Evolutionary conservation across 2,888 invertebrate genomes (phyloP).

Genomic region (Diadegma fenestrale): DNA sequence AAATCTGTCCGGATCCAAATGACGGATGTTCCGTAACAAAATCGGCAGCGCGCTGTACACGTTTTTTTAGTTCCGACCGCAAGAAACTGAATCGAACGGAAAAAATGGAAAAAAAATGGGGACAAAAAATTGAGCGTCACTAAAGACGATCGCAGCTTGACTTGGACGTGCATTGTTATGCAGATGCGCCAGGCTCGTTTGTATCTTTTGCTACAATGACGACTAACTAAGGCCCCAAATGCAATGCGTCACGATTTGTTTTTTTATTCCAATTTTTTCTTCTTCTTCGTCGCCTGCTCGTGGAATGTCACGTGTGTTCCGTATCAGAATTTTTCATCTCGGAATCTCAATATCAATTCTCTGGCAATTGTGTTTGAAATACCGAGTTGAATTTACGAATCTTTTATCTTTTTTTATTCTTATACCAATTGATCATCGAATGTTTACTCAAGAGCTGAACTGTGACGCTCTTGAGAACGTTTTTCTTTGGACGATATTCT

Average conservation of each 20-base stretch:
- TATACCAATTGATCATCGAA: conserved; percentile 22
- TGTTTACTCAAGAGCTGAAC: conserved; percentile 60
- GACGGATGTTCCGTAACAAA: conserved; percentile 79
- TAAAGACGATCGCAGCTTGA: conserved; percentile 75
- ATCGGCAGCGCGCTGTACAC: conserved; percentile 48
- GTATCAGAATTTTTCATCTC: conserved; percentile 62
- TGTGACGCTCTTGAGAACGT: neutral
- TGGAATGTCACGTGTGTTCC: conserved; percentile 41
- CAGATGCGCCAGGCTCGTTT: conserved; percentile 76
- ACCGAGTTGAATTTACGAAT: conserved; percentile 11
- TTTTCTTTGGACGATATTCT: conserved; percentile 4
- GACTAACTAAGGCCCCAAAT: conserved; percentile 82
- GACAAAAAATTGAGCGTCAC: conserved; percentile 73
- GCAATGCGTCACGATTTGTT: conserved; percentile 63
- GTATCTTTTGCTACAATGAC: conserved; percentile 77
- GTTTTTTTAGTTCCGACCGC: conserved; percentile 30
- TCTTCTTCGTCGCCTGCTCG: conserved; percentile 22
- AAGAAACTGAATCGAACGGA: conserved; percentile 20
- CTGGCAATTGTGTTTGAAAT: neutral
- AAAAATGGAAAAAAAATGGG: conserved; percentile 31
- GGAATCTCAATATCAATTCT: conserved; percentile 65
- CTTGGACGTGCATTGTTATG: conserved; percentile 78
- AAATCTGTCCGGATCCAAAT: conserved; percentile 70
- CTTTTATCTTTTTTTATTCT: conserved; percentile 32
- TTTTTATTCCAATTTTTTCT: conserved; percentile 7